Evolutionary conservation across 2,888 invertebrate species (phyloP), one percentile per base, ranked within the genome.

Genomic region (Opisthograptis luteolata): DNA sequence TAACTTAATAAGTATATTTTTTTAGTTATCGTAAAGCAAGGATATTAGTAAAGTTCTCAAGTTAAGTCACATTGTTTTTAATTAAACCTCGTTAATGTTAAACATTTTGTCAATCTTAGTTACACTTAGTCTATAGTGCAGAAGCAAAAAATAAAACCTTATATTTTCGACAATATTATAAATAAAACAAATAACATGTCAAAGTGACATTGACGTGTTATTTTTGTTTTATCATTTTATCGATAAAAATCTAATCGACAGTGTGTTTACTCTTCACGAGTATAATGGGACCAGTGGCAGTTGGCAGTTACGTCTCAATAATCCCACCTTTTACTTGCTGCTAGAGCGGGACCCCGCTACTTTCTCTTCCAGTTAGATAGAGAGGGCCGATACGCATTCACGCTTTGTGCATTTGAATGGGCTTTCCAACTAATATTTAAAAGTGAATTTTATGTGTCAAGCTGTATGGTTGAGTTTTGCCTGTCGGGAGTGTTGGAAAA

Each of bases 281-380:
- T 82, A 79, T 86, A 88, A 89, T 89, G 87, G 87, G 84, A 81
- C 83, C 84, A 86, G 87, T 87, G 88, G 86, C 89, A 88, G 90
- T 89, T 87, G 89, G 76, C 89, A 86, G 87, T 88, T 81, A 81
- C 77, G 77, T 87, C 90, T 87, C 89, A 89, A 89, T 88, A 87
- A 85, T 79, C 77, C 84, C 81, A 86, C 87, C 86, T 88, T 87
- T 81, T 86, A 85, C 90, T 87, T 80, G 79, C 69, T 42, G 77
- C 62, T 32, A 50, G 79, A 90, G 65, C 50, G 76, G 61, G 84
- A 83, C 60, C 39, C 30, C 64, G 20, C 36, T 30, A 48, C 41
- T 24, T 7, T 12, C 36, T 27, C 14, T 25, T 25, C 55, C 7
- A 1, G 66, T 15, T 2, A 54, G 75, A 86, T 45, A 44, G 73